Percentiles rank a stretch among this genome's conserved stretches.
Evolutionary conservation across 1,140 invertebrate genomes (phyloP).

Genomic region (Arion vulgaris): DNA sequence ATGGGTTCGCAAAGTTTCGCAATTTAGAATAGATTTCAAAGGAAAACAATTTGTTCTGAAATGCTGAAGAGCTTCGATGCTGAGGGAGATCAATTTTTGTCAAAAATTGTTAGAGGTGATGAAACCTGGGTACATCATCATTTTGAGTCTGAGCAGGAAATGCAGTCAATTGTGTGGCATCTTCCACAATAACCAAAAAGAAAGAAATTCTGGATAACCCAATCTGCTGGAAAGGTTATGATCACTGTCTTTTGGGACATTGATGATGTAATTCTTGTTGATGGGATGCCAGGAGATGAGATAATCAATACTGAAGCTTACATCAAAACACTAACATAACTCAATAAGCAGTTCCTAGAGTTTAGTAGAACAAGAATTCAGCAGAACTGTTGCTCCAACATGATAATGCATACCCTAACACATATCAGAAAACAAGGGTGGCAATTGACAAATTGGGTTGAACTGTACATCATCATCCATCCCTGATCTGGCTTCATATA

Average conservation of each 20-base stretch:
- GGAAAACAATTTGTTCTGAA: slow-evolving; percentile 4
- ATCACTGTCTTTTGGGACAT: slow-evolving; percentile 7
- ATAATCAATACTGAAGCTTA: too few species aligned
- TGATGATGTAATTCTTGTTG: neutral
- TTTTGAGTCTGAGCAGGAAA: neutral
- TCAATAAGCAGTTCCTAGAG: neutral
- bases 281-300: neutral
- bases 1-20: neutral
- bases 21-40: neutral
- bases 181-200: neutral
- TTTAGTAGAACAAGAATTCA: neutral
- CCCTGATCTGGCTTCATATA: neutral
- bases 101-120: neutral
- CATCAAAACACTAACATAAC: neutral
- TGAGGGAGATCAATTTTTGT: neutral
- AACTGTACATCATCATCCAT: neutral
- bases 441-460: neutral
- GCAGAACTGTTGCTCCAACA: neutral
- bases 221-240: neutral
- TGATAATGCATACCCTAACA: neutral
- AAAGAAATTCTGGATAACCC: neutral
- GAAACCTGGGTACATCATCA: neutral
- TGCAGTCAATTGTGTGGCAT: neutral
- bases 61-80: neutral
- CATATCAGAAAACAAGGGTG: neutral